Evolutionary conservation across 2,113 vertebrate genomes (phyloP).

Genomic region (Hyperopisus bebe): DNA sequence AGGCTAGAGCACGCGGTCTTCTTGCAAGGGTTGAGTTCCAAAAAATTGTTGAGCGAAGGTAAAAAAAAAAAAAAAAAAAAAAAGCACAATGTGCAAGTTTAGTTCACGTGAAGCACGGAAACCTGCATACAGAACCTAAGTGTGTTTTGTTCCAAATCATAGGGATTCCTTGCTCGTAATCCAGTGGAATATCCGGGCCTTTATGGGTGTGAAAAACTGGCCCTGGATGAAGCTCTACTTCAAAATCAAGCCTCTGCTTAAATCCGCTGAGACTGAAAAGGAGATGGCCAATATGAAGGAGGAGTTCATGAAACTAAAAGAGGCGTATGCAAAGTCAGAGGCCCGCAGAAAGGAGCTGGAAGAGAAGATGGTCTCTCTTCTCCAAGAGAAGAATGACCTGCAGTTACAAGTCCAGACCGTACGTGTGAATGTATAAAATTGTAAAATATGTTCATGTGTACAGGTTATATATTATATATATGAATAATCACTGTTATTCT

Average conservation of each 20-base stretch:
- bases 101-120: neutral
- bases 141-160: neutral
- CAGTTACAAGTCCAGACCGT: neutral
- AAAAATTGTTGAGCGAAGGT: constrained; percentile 16
- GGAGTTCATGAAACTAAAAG: neutral
- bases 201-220: neutral
- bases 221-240: constrained; percentile 5
- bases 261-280: neutral
- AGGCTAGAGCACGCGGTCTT: constrained; percentile 12
- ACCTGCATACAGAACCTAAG: neutral
- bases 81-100: neutral
- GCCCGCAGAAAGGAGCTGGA: neutral
- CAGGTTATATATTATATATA: neutral
- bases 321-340: neutral
- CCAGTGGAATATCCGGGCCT: neutral
- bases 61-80: no score
- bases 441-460: neutral
- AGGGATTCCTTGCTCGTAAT: neutral
- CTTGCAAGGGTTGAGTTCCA: constrained; percentile 17
- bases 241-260: neutral
- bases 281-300: constrained; percentile 7
- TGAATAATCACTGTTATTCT: neutral
- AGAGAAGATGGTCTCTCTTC: neutral
- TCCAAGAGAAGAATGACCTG: neutral
- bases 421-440: neutral